Base-by-base conservation (phyloP, 2,113 vertebrate species). In the Callorhinus ursinus region DNA sequence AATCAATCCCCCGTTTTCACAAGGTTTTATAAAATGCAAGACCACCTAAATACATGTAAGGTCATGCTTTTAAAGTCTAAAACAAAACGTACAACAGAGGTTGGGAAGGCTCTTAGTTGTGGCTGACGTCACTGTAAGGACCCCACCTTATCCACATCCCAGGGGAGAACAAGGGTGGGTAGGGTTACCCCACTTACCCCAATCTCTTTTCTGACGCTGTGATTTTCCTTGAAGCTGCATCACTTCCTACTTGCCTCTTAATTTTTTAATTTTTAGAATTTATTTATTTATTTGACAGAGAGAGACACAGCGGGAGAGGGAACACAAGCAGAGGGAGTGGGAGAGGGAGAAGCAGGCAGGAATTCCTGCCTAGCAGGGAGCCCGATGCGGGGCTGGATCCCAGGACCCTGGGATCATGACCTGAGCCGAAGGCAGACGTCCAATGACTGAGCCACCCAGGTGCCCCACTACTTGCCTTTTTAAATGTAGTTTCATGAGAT, bases 1-100 rank as follows among this genome's bases (percentile, higher is more conserved):
- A 85, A 96, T 74, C 85, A 95, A 97, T 53, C 67, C 63, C 51
- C 96, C 96, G 65, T 96, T 97, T 98, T 93, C 85, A 90, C 53
- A 96, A 83, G 90, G 51, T 61, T 96, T 85, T 93, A 89, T 83
- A 76, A 96, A 94, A 83, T 88, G 28, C 69, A 96, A 95, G 95
- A 83, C 72, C 76, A 96, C 67, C 90, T 95, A 97, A 94, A 86
- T 21, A 39, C 79, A 69, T 77, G 88, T 94, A 95, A 96, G 81
- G 92, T 93, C 89, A 95, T 51, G 67, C 22, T 96, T 97, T 96
- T 88, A 96, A 97, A 95, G 76, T 82, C 22, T 83, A 88, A 93
- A 79, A 24, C 65, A 82, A 93, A 85, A 94, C n/a, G 31, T 88
- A 94, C 26, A 72, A 86, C 33, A 85, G 57, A 90, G 36, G 10